Base-by-base conservation (phyloP, 1,140 invertebrate genomes). In the Trissolcus basalis region DNA sequence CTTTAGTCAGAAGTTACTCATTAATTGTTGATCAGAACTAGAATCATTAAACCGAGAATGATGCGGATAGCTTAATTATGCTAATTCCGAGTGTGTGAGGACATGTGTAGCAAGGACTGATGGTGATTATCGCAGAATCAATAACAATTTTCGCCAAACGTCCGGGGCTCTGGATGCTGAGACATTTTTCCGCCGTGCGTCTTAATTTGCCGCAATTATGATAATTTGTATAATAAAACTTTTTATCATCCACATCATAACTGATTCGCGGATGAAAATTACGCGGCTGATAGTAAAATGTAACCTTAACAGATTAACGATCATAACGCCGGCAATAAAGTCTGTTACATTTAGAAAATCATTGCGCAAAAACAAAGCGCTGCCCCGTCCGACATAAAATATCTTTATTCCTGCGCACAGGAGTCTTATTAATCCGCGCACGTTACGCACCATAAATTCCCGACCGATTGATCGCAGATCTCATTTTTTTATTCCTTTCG, bases 141-240 rank as follows among this genome's bases (percentile, higher is more conserved):
- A 75, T 75, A 75, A 75, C 44, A 49, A 75, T 75, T 68, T 75
- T 69, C 51, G 47, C 56, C 69, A 54, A 53, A 13, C 13, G 13
- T 39, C 50, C 32, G 60, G 55, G 35, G 11, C 55, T 56, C 43
- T 7, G 9, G 45, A n/a, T 56, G 65, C 65, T 65, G 14, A 19
- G 5, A 45, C 47, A 65, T 60, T 54, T 67, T 73, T 67, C 48
- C 33, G 15, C 56, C 47, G 33, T 48, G 49, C 64, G 50, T 74
- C 63, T 74, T 74, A 74, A 74, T 74, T 68, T 58, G 51, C 71
- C n/a, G 50, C 45, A 74, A 74, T 74, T 74, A 74, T 63, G 64
- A 74, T 74, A 68, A 74, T 63, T 68, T 68, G 63, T 74, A 74
- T 63, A 68, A 74, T 74, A 74, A 74, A 74, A 74, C 53, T 56